These are phyloP conservation scores for Thumatha senex DNA, from an alignment of 2,888 invertebrate species.

Conservation along the genomic window DNA sequence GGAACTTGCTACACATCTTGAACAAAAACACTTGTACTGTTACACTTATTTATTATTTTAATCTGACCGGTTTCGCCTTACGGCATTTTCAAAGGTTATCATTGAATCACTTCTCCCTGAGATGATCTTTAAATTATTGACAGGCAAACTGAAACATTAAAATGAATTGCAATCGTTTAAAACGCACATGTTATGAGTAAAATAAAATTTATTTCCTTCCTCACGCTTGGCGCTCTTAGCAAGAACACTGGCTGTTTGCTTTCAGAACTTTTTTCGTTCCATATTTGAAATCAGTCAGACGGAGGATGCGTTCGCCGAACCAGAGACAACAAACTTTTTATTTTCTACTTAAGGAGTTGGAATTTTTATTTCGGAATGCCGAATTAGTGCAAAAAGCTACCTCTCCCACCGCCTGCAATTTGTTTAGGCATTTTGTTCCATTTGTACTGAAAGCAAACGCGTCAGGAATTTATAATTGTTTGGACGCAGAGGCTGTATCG, in stretches of 20 bases:
- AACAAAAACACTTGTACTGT: no score
- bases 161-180: constrained; percentile 23
- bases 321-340: constrained; percentile 61
- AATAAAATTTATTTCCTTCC: constrained; percentile 34
- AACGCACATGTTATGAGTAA: constrained; percentile 33
- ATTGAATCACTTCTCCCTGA: no score
- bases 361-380: constrained; percentile 84
- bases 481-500: constrained; percentile 54
- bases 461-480: constrained; percentile 67
- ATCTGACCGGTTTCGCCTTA: no score
- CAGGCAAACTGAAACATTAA: constrained; percentile 2
- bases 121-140: neutral
- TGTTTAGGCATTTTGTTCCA: constrained; percentile 81
- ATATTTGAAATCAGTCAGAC: constrained; percentile 49
- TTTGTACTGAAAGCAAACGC: constrained; percentile 61
- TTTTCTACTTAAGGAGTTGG: constrained; percentile 70
- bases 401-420: constrained; percentile 74
- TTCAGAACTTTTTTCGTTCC: constrained; percentile 57
- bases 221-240: constrained; percentile 24
- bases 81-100: no score
- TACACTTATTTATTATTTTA: no score
- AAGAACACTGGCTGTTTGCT: constrained; percentile 45
- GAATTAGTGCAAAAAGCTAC: constrained; percentile 81
- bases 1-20: no score
- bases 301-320: constrained; percentile 58